Evolutionary conservation across 2,113 vertebrate genomes (phyloP), one percentile per base, ranked within the genome.

Genomic region (Notothenia rossii): DNA sequence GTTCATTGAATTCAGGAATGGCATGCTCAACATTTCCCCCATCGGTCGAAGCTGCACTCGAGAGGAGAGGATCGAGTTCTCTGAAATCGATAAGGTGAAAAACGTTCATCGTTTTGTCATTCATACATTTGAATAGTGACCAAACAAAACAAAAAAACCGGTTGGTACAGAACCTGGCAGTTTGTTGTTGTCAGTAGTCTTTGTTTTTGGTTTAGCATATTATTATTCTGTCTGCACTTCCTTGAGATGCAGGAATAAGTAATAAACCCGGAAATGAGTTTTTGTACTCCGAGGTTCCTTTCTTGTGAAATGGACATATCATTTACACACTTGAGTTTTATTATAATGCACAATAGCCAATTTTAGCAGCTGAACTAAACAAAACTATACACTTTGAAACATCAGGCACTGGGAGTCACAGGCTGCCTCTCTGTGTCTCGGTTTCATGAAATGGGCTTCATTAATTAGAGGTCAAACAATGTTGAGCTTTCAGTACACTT

Each of bases 1-100:
- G 1, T 99, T 99, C 90, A 99, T 99, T 0, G 98, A 99, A 94
- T 99, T 99, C 92, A 97, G 98, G 82, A 99, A 96, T 0, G 98
- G 98, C 49, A 98, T 97, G 97, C 83, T 99, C 75, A 99, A 99
- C 92, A 95, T 99, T 89, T 99, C 97, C 0, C 98, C 98, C 58
- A 96, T 99, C 0, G 98, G 98, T 15, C 96, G 98, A n/a, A 99
- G 96, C 95, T 99, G 98, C 92, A 96, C 96, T 0, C 93, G 88
- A 0, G 98, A 98, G 75, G 98, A 99, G 83, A 88, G 98, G 12
- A 95, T 99, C 0, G 98, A 99, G 79, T 99, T 99, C 93, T 98
- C 96, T 0, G 97, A 98, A 86, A 94, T 99, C 45, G 98, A 99
- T 94, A 98, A 99, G 96, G 98, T 98, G 89, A 83, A 46, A 3